Base-by-base conservation (phyloP, 2,797 vertebrate species). In the Pygocentrus nattereri region DNA sequence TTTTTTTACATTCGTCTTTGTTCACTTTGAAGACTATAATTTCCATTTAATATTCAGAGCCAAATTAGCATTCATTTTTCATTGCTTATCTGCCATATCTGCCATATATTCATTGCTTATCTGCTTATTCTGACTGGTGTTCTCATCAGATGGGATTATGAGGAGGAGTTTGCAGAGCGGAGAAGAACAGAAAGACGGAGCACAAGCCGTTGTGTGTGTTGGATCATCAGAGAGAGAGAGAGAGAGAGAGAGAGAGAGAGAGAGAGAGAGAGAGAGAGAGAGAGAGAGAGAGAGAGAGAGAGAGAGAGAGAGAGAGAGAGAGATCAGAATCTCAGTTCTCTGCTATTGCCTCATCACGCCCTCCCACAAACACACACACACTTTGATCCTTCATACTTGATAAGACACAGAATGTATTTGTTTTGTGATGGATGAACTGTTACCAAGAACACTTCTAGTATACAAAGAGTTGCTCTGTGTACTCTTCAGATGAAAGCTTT, bases 61-160 rank as follows among this genome's bases (percentile, higher is more conserved):
- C 30, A 84, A 83, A 92, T 93, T 92, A 91, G 89, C 91, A 91
- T 93, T 89, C 81, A 88, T 88, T 85, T 84, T 84, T 88, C 79
- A 74, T 76, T 67, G 68, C 75, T 30, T 62, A 80, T 80, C 69
- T 80, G 27, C 16, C 21, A 31, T 75, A 54, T n/a, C n/a, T n/a
- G n/a, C n/a, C n/a, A n/a, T n/a, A n/a, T n/a, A n/a, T 84, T 88
- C 79, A 74, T 76, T 67, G 68, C 75, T 30, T 62, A 80, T 80
- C 69, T 80, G 27, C 16, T 21, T 75, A 54, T 68, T 72, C 21
- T 76, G 34, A 83, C 21, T 64, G 47, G 8, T 65, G 31, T 25
- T 67, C 75, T 67, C 44, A 77, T 77, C 75, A 77, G 27, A 77
- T 67, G 50, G 62, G 44, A 77, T 77, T 77, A 77, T 38, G 44